Conservation (phyloP, 2,113 vertebrate genomes). For the Solea senegalensis region DNA sequence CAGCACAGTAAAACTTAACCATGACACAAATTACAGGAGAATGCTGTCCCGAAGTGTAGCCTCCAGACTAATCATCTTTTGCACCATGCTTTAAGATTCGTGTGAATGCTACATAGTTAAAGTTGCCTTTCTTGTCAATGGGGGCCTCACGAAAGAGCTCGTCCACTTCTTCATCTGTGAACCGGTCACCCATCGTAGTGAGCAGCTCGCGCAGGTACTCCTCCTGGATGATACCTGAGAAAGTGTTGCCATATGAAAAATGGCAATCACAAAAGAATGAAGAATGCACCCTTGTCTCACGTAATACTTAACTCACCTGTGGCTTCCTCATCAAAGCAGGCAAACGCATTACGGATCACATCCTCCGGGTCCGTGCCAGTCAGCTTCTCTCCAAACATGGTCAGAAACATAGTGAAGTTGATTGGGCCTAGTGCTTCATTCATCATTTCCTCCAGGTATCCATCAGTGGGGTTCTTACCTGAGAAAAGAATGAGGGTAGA, state of each 20-base stretch:
- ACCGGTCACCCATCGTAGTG: constrained; percentile 94
- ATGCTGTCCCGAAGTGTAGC: not conserved
- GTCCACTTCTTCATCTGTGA: constrained; percentile 94
- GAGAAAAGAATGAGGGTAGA: not conserved
- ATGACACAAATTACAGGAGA: constrained; percentile 37
- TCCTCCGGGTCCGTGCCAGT: constrained; percentile 88
- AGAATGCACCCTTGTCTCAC: not conserved
- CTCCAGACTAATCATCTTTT: constrained; percentile 86
- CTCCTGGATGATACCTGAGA: constrained; percentile 86
- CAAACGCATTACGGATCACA: constrained; percentile 94
- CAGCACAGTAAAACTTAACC: constrained; percentile 38
- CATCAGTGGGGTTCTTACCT: constrained; percentile 95
- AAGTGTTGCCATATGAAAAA: not conserved
- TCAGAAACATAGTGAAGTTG: constrained; percentile 97
- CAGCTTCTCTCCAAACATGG: constrained; percentile 96
- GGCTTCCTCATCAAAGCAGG: constrained; percentile 94
- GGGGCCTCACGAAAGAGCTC: constrained; percentile 95
- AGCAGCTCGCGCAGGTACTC: constrained; percentile 92
- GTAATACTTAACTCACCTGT: constrained; percentile 79
- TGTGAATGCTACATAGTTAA: constrained; percentile 94
- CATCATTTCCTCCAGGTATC: constrained; percentile 95
- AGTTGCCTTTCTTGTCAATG: constrained; percentile 94
- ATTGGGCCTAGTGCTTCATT: constrained; percentile 93
- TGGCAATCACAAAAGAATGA: too few species aligned
- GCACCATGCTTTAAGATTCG: constrained; percentile 94